Evolutionary conservation across 2,113 vertebrate species (phyloP), one percentile per base, ranked within the genome.

Genomic region (Colaptes auratus): DNA sequence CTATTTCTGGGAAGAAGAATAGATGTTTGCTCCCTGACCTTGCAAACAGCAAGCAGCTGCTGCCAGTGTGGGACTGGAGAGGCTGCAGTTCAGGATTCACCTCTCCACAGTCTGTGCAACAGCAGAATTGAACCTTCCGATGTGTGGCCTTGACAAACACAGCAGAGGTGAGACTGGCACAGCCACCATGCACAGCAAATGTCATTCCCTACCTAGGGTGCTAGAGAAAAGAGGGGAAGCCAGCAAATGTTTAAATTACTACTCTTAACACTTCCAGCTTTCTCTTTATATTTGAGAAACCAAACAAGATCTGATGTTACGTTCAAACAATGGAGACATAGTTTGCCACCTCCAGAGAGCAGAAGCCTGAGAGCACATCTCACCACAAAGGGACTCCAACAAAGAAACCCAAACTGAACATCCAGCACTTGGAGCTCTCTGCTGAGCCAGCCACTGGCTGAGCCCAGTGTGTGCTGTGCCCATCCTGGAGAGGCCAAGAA

Each of bases 381-480:
- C 5, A 8, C 70, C 13, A 2, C 36, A 6, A 7, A 4, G 2
- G 23, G 15, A 30, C 6, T 35, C 9, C 31, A 12, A 10, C 20
- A 25, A 16, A 46, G 36, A 46, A 35, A 31, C 60, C 39, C 52
- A 28, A 39, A 39, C 17, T 15, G 1, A 23, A 69, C 56, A 7
- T 3, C 2, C 4, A 64, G 69, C 31, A 5, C 50, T 9, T 15
- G 31, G n/a, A 46, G 25, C n/a, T 27, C 70, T 31, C 70, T 16
- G 5, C n/a, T 7, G 59, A 25, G 44, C 23, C 8, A 71, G n/a
- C 31, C 60, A 7, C 36, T 4, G 0, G 9, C 17, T 23, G 8
- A 66, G 82, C 18, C 1, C 2, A 59, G 11, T 7, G 4, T 2
- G 1, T 2, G 15, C n/a, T 27, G 52, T 1, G 3, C 52, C 35